Percentiles rank a stretch among this genome's conserved stretches.
Evolutionary conservation across 2,113 vertebrate species (phyloP).

Genomic region (Daboia siamensis): DNA sequence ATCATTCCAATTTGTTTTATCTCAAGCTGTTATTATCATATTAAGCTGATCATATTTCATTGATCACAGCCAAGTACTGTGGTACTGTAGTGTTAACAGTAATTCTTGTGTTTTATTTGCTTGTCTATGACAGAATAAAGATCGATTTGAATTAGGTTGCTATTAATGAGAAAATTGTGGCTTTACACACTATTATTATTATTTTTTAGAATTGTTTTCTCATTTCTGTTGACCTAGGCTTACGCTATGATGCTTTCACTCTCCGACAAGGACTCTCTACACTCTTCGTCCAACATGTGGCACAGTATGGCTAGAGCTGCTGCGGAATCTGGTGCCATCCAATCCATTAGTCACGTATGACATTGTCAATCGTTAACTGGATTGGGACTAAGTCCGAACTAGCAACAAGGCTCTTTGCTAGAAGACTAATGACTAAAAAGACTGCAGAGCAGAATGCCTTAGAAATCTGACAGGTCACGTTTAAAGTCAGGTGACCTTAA

Average conservation of each 20-base stretch:
- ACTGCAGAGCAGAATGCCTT: conserved; percentile 90
- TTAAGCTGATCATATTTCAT: neutral
- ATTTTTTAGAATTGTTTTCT: conserved; percentile 35
- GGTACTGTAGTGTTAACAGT: neutral
- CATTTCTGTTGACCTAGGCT: conserved; percentile 69
- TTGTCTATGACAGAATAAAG: neutral
- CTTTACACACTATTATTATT: neutral
- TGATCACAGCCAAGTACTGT: neutral
- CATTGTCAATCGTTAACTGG: conserved; percentile 64
- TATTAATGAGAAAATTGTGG: neutral
- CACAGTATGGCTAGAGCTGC: conserved; percentile 92
- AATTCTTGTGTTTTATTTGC: neutral
- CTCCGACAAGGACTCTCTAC: conserved; percentile 93
- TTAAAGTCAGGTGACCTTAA: conserved; percentile 83
- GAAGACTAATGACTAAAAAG: conserved; percentile 75
- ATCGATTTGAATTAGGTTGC: neutral
- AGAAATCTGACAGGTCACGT: conserved; percentile 82
- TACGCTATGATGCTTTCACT: conserved; percentile 98
- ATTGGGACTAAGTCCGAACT: conserved; percentile 79
- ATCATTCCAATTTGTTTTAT: neutral
- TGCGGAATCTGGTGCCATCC: conserved; percentile 90
- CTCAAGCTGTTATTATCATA: neutral
- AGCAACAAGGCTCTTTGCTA: conserved; percentile 74
- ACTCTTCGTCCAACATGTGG: conserved; percentile 88
- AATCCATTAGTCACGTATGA: conserved; percentile 98